These are phyloP conservation scores for Lampropteryx suffumata DNA, from an alignment of 2,888 invertebrate genomes.

Conservation along the genomic window DNA sequence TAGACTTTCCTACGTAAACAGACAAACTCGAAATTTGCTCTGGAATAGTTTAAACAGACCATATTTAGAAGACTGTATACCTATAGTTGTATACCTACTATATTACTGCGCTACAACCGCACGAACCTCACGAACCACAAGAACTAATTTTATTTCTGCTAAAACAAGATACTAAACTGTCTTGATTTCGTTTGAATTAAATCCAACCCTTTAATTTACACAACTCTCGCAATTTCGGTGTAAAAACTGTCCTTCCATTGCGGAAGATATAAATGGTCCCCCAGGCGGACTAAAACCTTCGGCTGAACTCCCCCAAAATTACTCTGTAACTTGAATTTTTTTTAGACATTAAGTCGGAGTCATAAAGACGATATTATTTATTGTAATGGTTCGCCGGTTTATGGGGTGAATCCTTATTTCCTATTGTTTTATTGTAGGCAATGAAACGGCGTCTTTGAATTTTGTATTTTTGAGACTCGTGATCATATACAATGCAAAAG, in stretches of 20 bases:
- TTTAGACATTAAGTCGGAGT: slow-evolving; percentile 29
- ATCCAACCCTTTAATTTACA: too few species aligned
- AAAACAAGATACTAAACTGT: too few species aligned
- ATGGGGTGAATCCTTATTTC: slow-evolving; percentile 32
- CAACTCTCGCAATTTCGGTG: neutral
- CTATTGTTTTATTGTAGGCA: slow-evolving; percentile 27
- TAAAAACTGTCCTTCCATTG: neutral
- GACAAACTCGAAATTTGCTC: too few species aligned
- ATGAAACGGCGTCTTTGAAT: neutral
- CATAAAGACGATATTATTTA: slow-evolving; percentile 39
- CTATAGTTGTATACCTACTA: too few species aligned
- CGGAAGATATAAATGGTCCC: slow-evolving; percentile 1
- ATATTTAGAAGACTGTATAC: too few species aligned
- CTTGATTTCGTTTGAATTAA: too few species aligned
- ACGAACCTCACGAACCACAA: too few species aligned
- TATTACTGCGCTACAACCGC: too few species aligned
- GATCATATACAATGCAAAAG: too few species aligned
- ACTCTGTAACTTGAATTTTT: slow-evolving; percentile 32
- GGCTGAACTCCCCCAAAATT: slow-evolving; percentile 23
- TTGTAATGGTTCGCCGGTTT: slow-evolving; percentile 32
- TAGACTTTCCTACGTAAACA: too few species aligned
- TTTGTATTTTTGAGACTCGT: neutral
- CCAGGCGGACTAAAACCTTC: neutral
- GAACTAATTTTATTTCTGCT: too few species aligned
- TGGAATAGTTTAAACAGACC: too few species aligned